A percentile compares a stretch with the other conserved stretches of the same genome.
phyloP scores from a whole-genome alignment of 2,888 invertebrate genomes.

The Xanthia icteritia region DNA sequence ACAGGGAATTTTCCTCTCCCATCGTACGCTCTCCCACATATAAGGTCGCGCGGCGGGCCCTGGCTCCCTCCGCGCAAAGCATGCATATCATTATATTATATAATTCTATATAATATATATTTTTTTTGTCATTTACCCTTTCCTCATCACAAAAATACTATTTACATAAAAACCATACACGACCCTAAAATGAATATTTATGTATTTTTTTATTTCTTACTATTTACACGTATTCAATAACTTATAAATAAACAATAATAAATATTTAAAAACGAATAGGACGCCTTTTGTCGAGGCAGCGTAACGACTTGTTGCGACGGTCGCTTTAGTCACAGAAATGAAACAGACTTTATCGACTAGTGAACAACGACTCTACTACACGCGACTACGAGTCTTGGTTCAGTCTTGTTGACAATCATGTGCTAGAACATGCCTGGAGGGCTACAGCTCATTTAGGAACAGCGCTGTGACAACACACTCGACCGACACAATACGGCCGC shows the following conservation, averaged over 20 bases:
- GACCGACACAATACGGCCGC: slow-evolving; percentile 1
- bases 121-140: slow-evolving; percentile 88
- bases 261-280: slow-evolving; percentile 86
- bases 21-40: slow-evolving; percentile 62
- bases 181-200: slow-evolving; percentile 84
- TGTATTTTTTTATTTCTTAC: slow-evolving; percentile 82
- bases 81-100: slow-evolving; percentile 65
- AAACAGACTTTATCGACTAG: slow-evolving; percentile 60
- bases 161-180: slow-evolving; percentile 85
- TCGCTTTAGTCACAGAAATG: slow-evolving; percentile 57
- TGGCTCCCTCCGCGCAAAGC: slow-evolving; percentile 66
- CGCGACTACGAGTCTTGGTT: slow-evolving; percentile 42
- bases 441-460: slow-evolving; percentile 50
- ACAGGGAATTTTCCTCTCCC: slow-evolving; percentile 63
- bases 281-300: slow-evolving; percentile 72
- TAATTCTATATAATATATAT: slow-evolving; percentile 71
- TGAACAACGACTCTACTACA: slow-evolving; percentile 48
- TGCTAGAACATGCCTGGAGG: slow-evolving; percentile 37
- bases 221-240: slow-evolving; percentile 88
- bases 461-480: slow-evolving; percentile 38
- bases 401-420: slow-evolving; percentile 60
- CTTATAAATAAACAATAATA: slow-evolving; percentile 89
- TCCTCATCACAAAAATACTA: slow-evolving; percentile 85
- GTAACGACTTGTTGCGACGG: slow-evolving; percentile 63
- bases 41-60: slow-evolving; percentile 58